These are phyloP conservation scores for Dendrolimus kikuchii DNA, from an alignment of 1,140 invertebrate genomes.

Conservation along the genomic window DNA sequence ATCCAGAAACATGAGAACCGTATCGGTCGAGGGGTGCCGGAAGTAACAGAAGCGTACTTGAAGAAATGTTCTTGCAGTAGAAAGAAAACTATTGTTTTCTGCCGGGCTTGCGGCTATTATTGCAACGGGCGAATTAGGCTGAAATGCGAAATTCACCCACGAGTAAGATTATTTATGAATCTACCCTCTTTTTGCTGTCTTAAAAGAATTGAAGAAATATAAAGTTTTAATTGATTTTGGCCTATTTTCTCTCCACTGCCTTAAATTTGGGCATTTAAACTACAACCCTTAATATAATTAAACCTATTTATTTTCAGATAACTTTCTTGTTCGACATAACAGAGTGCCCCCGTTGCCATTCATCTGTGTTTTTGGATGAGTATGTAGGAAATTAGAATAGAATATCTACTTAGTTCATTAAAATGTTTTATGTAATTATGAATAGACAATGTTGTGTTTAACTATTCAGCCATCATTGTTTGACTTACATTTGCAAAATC, in stretches of 20 bases:
- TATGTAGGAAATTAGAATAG: conserved; percentile 18
- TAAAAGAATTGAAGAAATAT: no score
- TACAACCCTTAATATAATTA: not conserved
- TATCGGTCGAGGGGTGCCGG: conserved; percentile 46
- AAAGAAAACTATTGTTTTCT: conserved; percentile 55
- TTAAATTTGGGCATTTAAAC: no score
- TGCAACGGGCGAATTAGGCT: conserved; percentile 52
- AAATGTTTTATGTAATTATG: not conserved
- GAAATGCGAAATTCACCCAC: conserved; percentile 45
- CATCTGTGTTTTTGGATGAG: conserved; percentile 48
- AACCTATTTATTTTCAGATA: conserved; percentile 33
- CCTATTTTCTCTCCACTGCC: no score
- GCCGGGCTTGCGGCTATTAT: conserved; percentile 55
- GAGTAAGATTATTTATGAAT: conserved; percentile 31
- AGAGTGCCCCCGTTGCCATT: conserved; percentile 52
- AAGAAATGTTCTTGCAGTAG: conserved; percentile 50
- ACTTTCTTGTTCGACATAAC: conserved; percentile 51
- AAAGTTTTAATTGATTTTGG: no score
- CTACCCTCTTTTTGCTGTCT: not conserved
- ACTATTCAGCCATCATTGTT: no score
- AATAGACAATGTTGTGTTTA: no score
- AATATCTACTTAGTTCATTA: not conserved
- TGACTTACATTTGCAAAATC: no score
- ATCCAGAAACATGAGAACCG: conserved; percentile 27
- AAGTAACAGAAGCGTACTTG: conserved; percentile 31